Base-by-base conservation (phyloP, 2,113 vertebrate species). In the Aldabrachelys gigantea region DNA sequence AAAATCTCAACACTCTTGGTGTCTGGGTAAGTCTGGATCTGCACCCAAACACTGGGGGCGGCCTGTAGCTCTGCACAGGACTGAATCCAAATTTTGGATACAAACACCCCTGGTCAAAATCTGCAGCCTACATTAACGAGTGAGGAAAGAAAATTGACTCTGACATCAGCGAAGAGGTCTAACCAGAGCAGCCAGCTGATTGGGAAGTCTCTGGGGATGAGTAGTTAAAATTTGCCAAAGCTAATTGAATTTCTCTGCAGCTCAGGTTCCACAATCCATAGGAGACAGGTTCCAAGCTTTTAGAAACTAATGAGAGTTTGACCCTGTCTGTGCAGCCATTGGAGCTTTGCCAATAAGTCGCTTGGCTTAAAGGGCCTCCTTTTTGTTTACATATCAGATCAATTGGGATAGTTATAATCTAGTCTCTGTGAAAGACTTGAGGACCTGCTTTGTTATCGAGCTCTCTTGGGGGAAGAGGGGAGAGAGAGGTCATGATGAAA, bases 401-500 rank as follows among this genome's bases (percentile, higher is more conserved):
- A 95, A 96, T 93, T 1, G 5, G 94, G 89, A 38, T 19, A 57
- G 90, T 84, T 97, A 72, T 92, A 94, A 94, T 95, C 90, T 91
- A 94, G 92, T 94, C 50, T 90, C 89, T 85, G 91, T 88, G 89
- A 94, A 95, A 88, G 93, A 17, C 92, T 79, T 5, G 11, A 80
- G 91, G 80, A 91, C 50, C 44, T 94, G 44, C 89, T 94, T 78
- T 80, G 90, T 93, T 95, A 92, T 91, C 94, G 76, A n/a, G 89
- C 56, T 29, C 91, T 80, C 93, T 91, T 78, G 87, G 87, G 85
- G 88, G 7, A 72, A n/a, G 78, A 93, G 93, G 72, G 87, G 87
- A 91, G 84, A 82, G 65, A 97, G 93, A 97, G 94, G 93, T 97
- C 94, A 87, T 31, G 93, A 85, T 94, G 97, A 97, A 94, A 94